Base-by-base conservation (phyloP, 1,140 invertebrate species). In the Aphidius ervi region DNA sequence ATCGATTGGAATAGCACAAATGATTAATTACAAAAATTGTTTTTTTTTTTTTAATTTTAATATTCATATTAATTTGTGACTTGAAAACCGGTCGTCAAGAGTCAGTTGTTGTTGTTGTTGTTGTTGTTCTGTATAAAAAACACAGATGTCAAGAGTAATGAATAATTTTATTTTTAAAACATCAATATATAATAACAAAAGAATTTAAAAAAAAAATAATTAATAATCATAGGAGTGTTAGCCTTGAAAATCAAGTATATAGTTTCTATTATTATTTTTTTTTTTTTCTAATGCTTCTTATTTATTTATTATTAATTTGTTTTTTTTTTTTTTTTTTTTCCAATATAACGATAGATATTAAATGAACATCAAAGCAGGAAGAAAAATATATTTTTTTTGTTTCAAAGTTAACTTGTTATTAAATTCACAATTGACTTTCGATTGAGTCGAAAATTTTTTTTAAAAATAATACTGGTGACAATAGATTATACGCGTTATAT, bases 1-100 rank as follows among this genome's bases (percentile, higher is more conserved):
- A 65, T 76, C 69, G 65, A 61, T 66, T 63, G 68, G 69, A 72
- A 72, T 63, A 68, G 62, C 68, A 69, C 67, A 62, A 65, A 68
- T 72, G 66, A 70, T 69, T 68, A 69, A 70, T 70, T 69, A 63
- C 23, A 31, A 31, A 31, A 3, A 31, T 1, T 23, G 3, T 23
- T 23, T 3, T 31, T 31, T 31, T 31, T 31, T 31, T 31, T 60
- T 16, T 16, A 16, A 16, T 16, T 16, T 16, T 16, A 16, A 16
- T 16, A 16, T 16, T 16, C 16, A 72, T 67, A 64, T 65, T 49
- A 59, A 63, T 59, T 63, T 39, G 56, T 47, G 10, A 50, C 10
- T 9, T 39, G 2, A 45, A 20, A 56, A n/a, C 37, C 46, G 52
- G 46, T 60, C 43, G 45, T 31, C 23, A 31, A 31, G 48, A 31